Percentiles rank a stretch among this genome's conserved stretches.
Evolutionary conservation across 2,113 vertebrate species (phyloP).

Genomic region (Vicugna pacos): DNA sequence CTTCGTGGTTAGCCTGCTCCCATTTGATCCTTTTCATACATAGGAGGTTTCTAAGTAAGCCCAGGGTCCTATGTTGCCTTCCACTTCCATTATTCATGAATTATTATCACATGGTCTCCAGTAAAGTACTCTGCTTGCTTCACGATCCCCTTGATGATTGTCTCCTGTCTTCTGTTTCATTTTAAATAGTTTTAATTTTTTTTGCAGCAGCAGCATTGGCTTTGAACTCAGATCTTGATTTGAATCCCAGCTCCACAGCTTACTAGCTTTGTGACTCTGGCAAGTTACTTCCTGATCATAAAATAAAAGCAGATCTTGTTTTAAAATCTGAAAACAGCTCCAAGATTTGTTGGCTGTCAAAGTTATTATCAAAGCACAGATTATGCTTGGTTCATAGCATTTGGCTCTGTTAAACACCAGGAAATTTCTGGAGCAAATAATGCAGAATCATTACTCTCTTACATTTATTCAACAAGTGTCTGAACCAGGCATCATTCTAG

Average conservation of each 20-base stretch:
- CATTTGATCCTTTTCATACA: background rate
- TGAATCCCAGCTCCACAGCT: background rate
- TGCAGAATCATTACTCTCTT: background rate
- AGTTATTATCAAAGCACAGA: slow-evolving; percentile 38
- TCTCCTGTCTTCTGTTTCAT: background rate
- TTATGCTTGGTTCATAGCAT: background rate
- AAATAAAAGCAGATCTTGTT: slow-evolving; percentile 16
- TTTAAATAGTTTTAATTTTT: background rate
- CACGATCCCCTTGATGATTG: background rate
- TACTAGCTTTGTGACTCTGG: background rate
- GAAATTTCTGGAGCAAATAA: slow-evolving; percentile 34
- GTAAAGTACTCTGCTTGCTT: background rate
- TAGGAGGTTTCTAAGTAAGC: background rate
- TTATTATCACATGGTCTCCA: background rate
- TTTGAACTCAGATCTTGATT: background rate
- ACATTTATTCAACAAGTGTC: background rate
- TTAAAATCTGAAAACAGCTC: slow-evolving; percentile 24
- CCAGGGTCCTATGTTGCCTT: background rate
- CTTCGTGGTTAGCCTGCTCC: background rate
- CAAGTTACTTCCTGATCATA: background rate
- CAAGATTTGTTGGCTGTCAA: background rate
- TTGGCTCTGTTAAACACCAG: slow-evolving; percentile 28
- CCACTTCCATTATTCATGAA: background rate
- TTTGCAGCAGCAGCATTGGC: background rate
- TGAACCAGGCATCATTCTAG: background rate